A percentile compares a stretch with the other conserved stretches of the same genome.
Conservation (phyloP, 2,888 invertebrate species). For the Venusia cambrica region DNA sequence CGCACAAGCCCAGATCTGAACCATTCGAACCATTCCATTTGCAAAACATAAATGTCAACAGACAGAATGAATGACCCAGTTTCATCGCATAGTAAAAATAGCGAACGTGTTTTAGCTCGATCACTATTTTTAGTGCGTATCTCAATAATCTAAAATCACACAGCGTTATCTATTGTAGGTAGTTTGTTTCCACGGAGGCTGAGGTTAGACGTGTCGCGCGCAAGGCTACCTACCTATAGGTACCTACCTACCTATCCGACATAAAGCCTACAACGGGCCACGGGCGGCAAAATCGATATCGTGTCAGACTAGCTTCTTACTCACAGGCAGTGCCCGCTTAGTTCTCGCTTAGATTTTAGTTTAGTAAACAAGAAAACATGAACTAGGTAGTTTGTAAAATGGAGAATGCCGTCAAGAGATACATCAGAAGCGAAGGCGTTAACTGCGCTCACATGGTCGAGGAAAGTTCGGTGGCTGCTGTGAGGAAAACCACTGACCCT, state of each 20-base stretch:
- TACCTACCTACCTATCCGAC: too few relatives aligned
- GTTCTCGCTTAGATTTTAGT: slow-evolving; percentile 65
- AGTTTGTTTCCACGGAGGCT: slow-evolving; percentile 38
- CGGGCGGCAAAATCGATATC: slow-evolving; percentile 45
- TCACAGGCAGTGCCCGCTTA: slow-evolving; percentile 58
- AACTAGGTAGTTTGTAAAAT: slow-evolving; percentile 54
- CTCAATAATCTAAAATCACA: slow-evolving; percentile 61
- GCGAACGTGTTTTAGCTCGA: slow-evolving; percentile 74
- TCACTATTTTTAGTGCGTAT: slow-evolving; percentile 76
- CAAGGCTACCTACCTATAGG: slow-evolving; percentile 44
- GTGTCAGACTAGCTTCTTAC: slow-evolving; percentile 50
- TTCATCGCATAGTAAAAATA: slow-evolving; percentile 75
- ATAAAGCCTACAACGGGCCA: too few relatives aligned
- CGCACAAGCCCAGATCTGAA: slow-evolving; percentile 30
- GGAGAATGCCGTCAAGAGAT: slow-evolving; percentile 69
- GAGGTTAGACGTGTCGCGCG: slow-evolving; percentile 42
- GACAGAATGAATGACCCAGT: slow-evolving; percentile 73
- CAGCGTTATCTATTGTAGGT: slow-evolving; percentile 61
- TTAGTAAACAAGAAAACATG: slow-evolving; percentile 78
- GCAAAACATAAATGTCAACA: slow-evolving; percentile 58
- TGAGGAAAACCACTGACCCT: slow-evolving; percentile 63
- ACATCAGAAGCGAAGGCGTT: slow-evolving; percentile 72
- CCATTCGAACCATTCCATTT: slow-evolving; percentile 39
- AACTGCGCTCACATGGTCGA: slow-evolving; percentile 77
- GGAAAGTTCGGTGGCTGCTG: slow-evolving; percentile 46